phyloP scores from a whole-genome alignment of 2,797 vertebrate species.

The Macropodus opercularis region DNA sequence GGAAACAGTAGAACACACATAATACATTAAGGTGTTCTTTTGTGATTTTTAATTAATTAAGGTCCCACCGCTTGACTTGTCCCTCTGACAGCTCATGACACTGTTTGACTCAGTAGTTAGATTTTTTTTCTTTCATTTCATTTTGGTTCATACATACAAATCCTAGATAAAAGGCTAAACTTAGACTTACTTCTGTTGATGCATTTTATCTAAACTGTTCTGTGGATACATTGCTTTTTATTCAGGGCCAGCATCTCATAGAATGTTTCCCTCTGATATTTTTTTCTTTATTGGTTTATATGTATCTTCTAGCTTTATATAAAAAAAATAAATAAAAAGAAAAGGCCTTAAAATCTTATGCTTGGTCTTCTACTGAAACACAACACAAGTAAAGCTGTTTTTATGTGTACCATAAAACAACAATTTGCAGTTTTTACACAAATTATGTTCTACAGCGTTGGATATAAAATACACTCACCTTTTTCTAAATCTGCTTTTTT shows the following conservation, averaged over 20 bases:
- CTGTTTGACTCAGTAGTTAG: slow-evolving; percentile 32
- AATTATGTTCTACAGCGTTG: neutral
- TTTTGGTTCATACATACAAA: slow-evolving; percentile 38
- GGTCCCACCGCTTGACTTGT: slow-evolving; percentile 47
- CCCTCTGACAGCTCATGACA: slow-evolving; percentile 30
- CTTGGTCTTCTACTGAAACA: slow-evolving; percentile 19
- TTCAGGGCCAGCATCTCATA: slow-evolving; percentile 24
- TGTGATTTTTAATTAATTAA: slow-evolving; percentile 28
- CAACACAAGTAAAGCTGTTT: too few species aligned
- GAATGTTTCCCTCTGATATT: slow-evolving; percentile 43
- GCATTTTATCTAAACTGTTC: slow-evolving; percentile 48
- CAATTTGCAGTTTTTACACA: neutral
- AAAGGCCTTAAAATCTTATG: slow-evolving; percentile 66
- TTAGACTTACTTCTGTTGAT: slow-evolving; percentile 31
- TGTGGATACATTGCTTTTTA: slow-evolving; percentile 25
- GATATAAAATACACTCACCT: neutral
- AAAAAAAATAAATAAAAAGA: slow-evolving; percentile 37
- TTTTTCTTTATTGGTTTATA: slow-evolving; percentile 53
- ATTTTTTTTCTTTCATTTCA: slow-evolving; percentile 36
- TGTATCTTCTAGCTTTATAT: slow-evolving; percentile 75
- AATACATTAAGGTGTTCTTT: slow-evolving; percentile 28
- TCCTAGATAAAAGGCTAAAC: slow-evolving; percentile 43
- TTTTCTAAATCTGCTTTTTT: slow-evolving; percentile 16
- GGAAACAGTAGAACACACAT: slow-evolving; percentile 18
- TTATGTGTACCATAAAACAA: too few species aligned